Evolutionary conservation across 2,888 invertebrate genomes (phyloP).

Genomic region (Eupelmus urozonus): DNA sequence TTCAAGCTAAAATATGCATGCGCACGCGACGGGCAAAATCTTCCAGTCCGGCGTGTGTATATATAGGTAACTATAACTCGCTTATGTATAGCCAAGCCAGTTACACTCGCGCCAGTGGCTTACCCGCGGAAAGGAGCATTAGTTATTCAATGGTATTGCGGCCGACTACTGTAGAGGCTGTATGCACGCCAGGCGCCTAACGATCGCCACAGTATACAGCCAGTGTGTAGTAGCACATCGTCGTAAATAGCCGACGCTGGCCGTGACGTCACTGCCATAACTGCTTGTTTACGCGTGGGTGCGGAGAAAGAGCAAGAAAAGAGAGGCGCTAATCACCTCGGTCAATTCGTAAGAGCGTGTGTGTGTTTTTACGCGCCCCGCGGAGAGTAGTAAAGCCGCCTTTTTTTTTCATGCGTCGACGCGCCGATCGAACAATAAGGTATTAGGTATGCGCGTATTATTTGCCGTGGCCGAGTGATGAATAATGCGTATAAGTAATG

Average conservation of each 20-base stretch:
- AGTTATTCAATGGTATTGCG: slow-evolving; percentile 41
- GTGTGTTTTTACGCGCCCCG: not conserved
- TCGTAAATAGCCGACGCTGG: slow-evolving; percentile 36
- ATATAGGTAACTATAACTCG: slow-evolving; percentile 11
- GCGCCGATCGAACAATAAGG: not conserved
- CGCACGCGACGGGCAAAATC: slow-evolving; percentile 5
- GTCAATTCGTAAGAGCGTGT: not conserved
- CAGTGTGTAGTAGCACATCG: slow-evolving; percentile 21
- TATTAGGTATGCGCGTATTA: not conserved
- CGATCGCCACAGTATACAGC: not conserved
- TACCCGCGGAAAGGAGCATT: slow-evolving; percentile 28
- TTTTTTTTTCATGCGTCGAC: not conserved
- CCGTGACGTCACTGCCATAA: slow-evolving; percentile 18
- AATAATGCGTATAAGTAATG: too few species aligned
- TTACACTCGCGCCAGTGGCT: not conserved
- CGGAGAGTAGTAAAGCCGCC: not conserved
- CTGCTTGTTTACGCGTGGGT: slow-evolving; percentile 41
- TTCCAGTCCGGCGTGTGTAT: slow-evolving; percentile 14
- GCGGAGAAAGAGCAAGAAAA: not conserved
- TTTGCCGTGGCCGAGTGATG: too few species aligned
- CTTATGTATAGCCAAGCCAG: too few species aligned
- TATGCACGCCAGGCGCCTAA: too few species aligned
- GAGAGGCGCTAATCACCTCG: slow-evolving; percentile 16
- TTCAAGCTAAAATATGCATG: too few species aligned
- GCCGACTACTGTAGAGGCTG: slow-evolving; percentile 8